A percentile compares a stretch with the other conserved stretches of the same genome.
phyloP scores from a whole-genome alignment of 1,140 invertebrate genomes.

The Bombus confusus region DNA sequence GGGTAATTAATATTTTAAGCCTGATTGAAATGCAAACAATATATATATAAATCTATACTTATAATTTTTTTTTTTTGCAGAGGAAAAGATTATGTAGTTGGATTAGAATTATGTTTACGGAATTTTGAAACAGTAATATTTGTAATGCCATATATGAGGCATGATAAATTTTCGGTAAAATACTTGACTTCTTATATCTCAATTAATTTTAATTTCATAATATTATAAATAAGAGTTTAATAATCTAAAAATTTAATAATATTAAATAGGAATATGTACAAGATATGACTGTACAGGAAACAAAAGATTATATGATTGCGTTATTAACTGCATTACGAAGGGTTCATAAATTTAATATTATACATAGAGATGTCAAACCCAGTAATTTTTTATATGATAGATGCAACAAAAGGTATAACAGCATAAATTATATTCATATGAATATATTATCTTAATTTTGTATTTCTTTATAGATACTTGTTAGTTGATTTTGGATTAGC shows the following conservation, averaged over 20 bases:
- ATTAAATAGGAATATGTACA: conserved; percentile 88
- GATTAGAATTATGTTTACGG: conserved; percentile 90
- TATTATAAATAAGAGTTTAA: not conserved
- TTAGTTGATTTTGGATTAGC: conserved; percentile 96
- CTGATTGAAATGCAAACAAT: conserved; percentile 22
- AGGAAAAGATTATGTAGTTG: conserved; percentile 92
- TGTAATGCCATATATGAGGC: conserved; percentile 95
- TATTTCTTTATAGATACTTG: conserved; percentile 82
- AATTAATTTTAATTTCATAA: not conserved
- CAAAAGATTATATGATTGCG: conserved; percentile 91
- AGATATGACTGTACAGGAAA: conserved; percentile 88
- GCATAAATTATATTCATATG: not conserved
- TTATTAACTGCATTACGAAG: conserved; percentile 89
- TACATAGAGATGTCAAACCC: conserved; percentile 97
- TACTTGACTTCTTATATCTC: conserved; percentile 37
- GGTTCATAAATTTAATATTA: conserved; percentile 93
- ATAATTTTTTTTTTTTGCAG: conserved; percentile 83
- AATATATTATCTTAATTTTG: conserved; percentile 1
- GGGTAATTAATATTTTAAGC: conserved; percentile 83
- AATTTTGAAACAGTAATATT: conserved; percentile 92
- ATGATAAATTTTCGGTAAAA: conserved; percentile 90
- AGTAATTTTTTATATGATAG: conserved; percentile 95
- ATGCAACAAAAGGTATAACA: conserved; percentile 85
- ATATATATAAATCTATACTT: not conserved
- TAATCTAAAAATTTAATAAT: conserved; percentile 2